Evolutionary conservation across 1,140 invertebrate genomes (phyloP), one percentile per base, ranked within the genome.

Genomic region (Microplitis demolitor): DNA sequence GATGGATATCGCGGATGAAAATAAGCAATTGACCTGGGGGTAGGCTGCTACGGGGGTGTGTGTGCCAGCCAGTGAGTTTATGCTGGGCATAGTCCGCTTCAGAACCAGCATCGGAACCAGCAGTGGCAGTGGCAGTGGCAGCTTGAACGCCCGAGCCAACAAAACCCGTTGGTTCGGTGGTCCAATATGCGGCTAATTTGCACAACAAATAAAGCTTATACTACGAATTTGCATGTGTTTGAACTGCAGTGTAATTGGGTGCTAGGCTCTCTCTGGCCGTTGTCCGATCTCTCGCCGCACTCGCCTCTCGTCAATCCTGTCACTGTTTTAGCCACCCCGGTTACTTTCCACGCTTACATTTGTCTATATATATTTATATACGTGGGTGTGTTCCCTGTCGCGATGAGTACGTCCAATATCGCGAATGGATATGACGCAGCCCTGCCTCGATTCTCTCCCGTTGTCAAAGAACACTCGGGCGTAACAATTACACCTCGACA

Each of bases 181-280:
- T 69, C 82, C 85, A 87, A 87, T 87, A 87, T 87, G 82, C 81
- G 82, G 82, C 84, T 86, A 85, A 86, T 87, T 87, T 87, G 85
- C 85, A 87, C 85, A 87, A 87, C 86, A 87, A 87, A 87, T 87
- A 87, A 87, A 87, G 84, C 85, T 87, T 85, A 86, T 86, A 85
- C 85, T 81, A 77, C 76, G 80, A 85, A 87, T 87, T 87, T 87
- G 86, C 86, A 87, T 87, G 84, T 86, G 85, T 87, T 87, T 87
- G 85, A 87, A 87, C 85, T 85, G 80, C 82, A 81, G 82, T 87
- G 84, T 87, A 87, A 87, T 87, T 87, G 85, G 84, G 80, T 86
- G 80, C 79, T 82, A 82, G 66, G 33, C 68, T 69, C 71, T 72
- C 68, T 45, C 66, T 67, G 50, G 66, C 67, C 73, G 54, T 68